Evolutionary conservation across 2,113 vertebrate genomes (phyloP).

Genomic region (Halcyon senegalensis): DNA sequence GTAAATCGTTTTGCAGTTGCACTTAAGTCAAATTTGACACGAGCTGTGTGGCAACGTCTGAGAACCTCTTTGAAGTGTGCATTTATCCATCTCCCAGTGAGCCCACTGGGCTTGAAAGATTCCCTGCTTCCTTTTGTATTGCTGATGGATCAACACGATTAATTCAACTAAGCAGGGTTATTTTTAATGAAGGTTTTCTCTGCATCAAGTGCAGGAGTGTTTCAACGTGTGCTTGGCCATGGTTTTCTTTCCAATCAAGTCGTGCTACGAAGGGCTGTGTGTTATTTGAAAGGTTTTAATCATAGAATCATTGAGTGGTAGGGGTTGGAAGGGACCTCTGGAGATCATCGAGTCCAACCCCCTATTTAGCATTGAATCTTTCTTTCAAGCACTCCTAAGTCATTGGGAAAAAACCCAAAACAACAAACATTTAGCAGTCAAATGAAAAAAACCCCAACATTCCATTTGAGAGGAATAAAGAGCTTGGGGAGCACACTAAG

Average conservation of each 20-base stretch:
- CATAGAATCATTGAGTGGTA: no score
- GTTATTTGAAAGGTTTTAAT: neutral
- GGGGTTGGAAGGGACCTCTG: no score
- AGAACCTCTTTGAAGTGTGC: neutral
- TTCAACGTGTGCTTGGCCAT: neutral
- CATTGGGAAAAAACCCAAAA: neutral
- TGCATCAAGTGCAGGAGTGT: neutral
- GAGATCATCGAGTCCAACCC: no score
- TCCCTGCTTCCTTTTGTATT: neutral
- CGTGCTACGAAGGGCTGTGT: neutral
- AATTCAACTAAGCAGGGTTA: neutral
- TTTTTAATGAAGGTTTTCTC: neutral
- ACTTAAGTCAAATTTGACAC: neutral
- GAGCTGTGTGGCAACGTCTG: neutral
- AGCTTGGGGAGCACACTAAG: neutral
- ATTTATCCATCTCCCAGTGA: neutral
- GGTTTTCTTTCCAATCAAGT: neutral
- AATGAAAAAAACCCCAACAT: neutral
- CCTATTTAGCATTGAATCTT: neutral
- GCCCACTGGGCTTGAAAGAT: neutral
- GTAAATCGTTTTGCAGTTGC: neutral
- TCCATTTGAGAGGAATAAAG: neutral
- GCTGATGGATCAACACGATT: neutral
- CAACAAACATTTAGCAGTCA: neutral
- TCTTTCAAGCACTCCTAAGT: fast-evolving